Conservation (phyloP, 2,888 invertebrate genomes). For the Caenorhabditis uteleia region DNA sequence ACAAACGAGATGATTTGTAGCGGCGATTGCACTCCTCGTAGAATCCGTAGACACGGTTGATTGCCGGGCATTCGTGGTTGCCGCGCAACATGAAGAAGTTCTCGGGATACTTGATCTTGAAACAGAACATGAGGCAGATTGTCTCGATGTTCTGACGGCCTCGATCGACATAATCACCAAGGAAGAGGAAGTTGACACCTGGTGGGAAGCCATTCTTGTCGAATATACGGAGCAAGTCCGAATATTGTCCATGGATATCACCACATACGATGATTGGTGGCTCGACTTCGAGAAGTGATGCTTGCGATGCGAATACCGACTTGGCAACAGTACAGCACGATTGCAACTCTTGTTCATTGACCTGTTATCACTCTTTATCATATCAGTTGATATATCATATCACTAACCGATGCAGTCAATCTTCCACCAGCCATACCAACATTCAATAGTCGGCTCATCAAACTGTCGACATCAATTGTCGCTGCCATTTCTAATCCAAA, state of each 20-base stretch:
- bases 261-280: constrained; percentile 64
- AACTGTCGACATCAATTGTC: constrained; percentile 41
- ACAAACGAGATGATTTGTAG: constrained; percentile 55
- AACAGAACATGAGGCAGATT: constrained; percentile 63
- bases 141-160: constrained; percentile 66
- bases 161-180: constrained; percentile 64
- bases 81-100: constrained; percentile 66
- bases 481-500: constrained; percentile 26
- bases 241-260: constrained; percentile 62
- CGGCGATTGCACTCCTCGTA: constrained; percentile 61
- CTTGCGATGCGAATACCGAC: constrained; percentile 53
- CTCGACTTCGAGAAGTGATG: constrained; percentile 56
- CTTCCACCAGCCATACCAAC: constrained; percentile 49
- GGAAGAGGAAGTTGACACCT: constrained; percentile 60
- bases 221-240: constrained; percentile 61
- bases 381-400: not conserved
- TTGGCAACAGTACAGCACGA: constrained; percentile 51
- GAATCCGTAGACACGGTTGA: constrained; percentile 65
- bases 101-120: constrained; percentile 59
- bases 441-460: constrained; percentile 46
- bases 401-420: constrained; percentile 35
- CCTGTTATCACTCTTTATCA: constrained; percentile 4
- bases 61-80: constrained; percentile 62
- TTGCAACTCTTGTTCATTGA: constrained; percentile 50
- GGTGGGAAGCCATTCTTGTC: constrained; percentile 66